phyloP scores from a whole-genome alignment of 2,888 invertebrate genomes.

The Acrobasis repandana region DNA sequence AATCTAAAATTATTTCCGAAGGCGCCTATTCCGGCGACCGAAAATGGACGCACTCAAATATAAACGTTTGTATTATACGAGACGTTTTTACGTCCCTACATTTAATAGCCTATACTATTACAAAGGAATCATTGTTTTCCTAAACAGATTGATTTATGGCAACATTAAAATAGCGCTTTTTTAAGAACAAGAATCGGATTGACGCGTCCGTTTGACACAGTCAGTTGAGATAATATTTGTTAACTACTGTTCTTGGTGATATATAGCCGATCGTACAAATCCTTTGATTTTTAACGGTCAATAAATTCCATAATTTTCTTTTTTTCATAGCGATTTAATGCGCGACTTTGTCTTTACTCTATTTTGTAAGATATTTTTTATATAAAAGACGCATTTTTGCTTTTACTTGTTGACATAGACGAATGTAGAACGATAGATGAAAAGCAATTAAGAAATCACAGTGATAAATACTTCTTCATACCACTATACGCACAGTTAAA shows the following conservation, averaged over 20 bases:
- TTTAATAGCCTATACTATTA: slow-evolving; percentile 79
- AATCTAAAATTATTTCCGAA: slow-evolving; percentile 66
- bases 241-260: slow-evolving; percentile 64
- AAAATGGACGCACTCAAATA: slow-evolving; percentile 50
- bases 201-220: slow-evolving; percentile 38
- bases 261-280: slow-evolving; percentile 39
- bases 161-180: slow-evolving; percentile 41
- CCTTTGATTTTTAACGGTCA: slow-evolving; percentile 36
- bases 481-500: neutral
- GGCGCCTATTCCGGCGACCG: slow-evolving; percentile 53
- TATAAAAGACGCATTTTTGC: neutral
- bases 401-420: neutral
- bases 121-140: slow-evolving; percentile 80
- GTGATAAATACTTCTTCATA: neutral
- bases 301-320: slow-evolving; percentile 23
- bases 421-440: neutral
- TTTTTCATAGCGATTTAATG: slow-evolving; percentile 7
- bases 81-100: slow-evolving; percentile 67
- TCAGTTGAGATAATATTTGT: slow-evolving; percentile 61
- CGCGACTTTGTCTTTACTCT: slow-evolving; percentile 6
- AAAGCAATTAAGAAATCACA: neutral
- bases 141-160: slow-evolving; percentile 71
- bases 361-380: neutral
- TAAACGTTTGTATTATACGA: slow-evolving; percentile 43
- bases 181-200: slow-evolving; percentile 32